A percentile compares a stretch with the other conserved stretches of the same genome.
Conservation (phyloP, 2,113 vertebrate species). For the Hemiprocne comata region DNA sequence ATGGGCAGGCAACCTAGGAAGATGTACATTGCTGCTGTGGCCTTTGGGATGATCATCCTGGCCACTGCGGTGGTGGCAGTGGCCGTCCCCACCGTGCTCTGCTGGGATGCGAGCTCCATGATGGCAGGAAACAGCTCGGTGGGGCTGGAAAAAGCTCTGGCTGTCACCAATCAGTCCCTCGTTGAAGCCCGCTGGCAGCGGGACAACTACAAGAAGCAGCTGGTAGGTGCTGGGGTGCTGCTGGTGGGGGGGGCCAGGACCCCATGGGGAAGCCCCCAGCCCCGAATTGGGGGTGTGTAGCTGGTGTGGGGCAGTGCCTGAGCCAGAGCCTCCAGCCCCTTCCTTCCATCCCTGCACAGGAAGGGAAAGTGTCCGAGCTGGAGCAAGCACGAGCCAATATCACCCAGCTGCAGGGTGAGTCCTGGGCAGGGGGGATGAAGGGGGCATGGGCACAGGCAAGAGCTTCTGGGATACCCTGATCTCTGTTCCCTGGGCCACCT, state of each 20-base stretch:
- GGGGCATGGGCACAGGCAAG: fast-evolving
- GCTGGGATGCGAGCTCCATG: fast-evolving
- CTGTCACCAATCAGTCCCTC: not conserved
- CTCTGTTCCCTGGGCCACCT: fast-evolving
- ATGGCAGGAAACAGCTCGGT: fast-evolving
- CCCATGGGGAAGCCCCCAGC: fast-evolving
- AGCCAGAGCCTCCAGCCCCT: not conserved
- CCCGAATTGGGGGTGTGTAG: fast-evolving
- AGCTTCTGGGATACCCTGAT: too few relatives aligned
- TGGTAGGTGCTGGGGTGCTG: not conserved
- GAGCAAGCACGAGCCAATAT: fast-evolving
- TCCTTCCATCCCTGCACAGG: not conserved
- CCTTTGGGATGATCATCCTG: not conserved
- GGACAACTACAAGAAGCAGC: not conserved
- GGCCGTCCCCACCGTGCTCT: fast-evolving
- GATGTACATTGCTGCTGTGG: fast-evolving
- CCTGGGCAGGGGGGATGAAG: not conserved
- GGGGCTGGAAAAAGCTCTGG: fast-evolving
- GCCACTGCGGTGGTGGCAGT: fast-evolving
- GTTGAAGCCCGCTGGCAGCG: fast-evolving
- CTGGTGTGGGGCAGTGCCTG: fast-evolving
- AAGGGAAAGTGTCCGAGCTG: not conserved
- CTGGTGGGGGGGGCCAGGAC: fast-evolving
- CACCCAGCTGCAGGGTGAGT: not conserved
- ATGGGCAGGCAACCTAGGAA: fast-evolving